phyloP scores from a whole-genome alignment of 1,140 invertebrate genomes.

The Heliconius congener region DNA sequence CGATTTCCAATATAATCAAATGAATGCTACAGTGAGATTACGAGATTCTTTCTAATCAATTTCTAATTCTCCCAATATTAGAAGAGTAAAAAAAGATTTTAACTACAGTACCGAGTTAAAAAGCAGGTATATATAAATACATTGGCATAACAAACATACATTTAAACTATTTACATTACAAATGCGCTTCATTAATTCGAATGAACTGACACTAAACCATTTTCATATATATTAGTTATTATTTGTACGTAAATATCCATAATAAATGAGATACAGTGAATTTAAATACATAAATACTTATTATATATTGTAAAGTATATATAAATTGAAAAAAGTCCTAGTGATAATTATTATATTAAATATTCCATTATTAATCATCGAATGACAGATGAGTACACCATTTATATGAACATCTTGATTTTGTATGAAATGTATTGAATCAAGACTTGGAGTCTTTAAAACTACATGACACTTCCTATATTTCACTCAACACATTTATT shows the following conservation, averaged over 20 bases:
- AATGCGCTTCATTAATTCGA: neutral
- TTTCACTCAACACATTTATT: neutral
- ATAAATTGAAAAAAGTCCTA: neutral
- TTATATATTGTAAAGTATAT: neutral
- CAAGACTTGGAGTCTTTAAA: neutral
- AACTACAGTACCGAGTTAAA: neutral
- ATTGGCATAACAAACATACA: neutral
- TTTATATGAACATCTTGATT: neutral
- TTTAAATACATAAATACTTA: neutral
- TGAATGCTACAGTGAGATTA: conserved; percentile 38
- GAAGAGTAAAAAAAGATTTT: neutral
- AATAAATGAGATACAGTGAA: neutral
- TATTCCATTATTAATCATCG: neutral
- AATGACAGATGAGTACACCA: neutral
- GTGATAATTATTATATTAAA: neutral
- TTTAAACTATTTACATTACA: conserved; percentile 4
- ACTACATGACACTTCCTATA: neutral
- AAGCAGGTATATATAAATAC: neutral
- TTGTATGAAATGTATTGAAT: neutral
- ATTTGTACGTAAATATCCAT: conserved; percentile 2
- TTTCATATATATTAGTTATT: neutral
- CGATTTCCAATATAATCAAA: conserved; percentile 43
- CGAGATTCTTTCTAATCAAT: conserved; percentile 45
- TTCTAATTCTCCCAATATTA: conserved; percentile 13
- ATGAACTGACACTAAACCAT: neutral